Evolutionary conservation across 2,113 vertebrate genomes (phyloP), one percentile per base, ranked within the genome.

Genomic region (Clarias magur): DNA sequence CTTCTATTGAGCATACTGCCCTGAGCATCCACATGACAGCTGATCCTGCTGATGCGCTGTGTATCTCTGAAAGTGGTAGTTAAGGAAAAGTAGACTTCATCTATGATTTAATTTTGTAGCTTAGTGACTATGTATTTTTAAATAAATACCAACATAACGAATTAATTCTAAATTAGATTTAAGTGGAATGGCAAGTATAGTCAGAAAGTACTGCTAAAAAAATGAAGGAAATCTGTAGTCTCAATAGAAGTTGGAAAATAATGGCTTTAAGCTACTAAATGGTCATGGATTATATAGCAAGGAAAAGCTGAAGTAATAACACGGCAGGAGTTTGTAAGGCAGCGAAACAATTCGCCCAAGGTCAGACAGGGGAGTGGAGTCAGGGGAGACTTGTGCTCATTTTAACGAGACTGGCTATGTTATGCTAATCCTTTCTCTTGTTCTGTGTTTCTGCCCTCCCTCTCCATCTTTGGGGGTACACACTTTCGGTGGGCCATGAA

Each of bases 1-100:
- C 91, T 90, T 92, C 92, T 91, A 92, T 73, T 54, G 93, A 93
- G 90, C 90, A 91, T 91, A 87, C 89, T 89, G 87, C 90, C 86
- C 89, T 65, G 72, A 81, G 73, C 84, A 73, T 79, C 86, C 91
- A 93, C 90, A 94, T 94, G 92, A 89, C 91, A 85, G 83, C 87
- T 87, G 88, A 86, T 92, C 83, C 48, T 68, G 81, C 88, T 86
- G 88, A 54, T 79, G 79, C 53, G 16, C 83, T 85, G 16, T 48
- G 65, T 62, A 83, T 70, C 15, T 54, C 34, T 81, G 10, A 63
- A 83, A 27, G 42, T 68, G 27, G 56, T 23, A 19, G 30, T 53
- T 11, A 73, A 48, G 11, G 1, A 30, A 60, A n/a, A 19, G 23
- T 15, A 82, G 54, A 82, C 53, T 82, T 25, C 56, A 48, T 42